Conservation (phyloP, 2,797 vertebrate species). For the Eptatretus atami region DNA sequence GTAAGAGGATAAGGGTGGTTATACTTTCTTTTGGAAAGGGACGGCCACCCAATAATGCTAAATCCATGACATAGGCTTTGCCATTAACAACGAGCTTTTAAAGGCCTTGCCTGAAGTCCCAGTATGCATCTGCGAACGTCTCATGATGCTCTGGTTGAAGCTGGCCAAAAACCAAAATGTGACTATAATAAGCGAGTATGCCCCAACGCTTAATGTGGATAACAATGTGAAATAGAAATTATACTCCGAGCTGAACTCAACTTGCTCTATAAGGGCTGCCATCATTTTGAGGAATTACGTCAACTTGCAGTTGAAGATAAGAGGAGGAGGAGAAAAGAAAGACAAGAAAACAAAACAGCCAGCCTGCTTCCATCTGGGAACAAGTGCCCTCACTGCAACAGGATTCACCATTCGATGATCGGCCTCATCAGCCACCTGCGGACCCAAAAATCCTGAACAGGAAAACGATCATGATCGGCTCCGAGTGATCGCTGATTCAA, state of each 20-base stretch:
- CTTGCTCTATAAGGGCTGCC: no score
- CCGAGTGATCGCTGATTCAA: no score
- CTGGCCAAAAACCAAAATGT: not conserved
- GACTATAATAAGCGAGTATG: not conserved
- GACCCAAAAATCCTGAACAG: no score
- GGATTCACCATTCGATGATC: no score
- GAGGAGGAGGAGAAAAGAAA: no score
- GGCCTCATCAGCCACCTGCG: no score
- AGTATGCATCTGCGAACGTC: not conserved
- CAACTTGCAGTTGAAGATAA: no score
- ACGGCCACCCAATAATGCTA: not conserved
- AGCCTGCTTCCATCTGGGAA: no score
- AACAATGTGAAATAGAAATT: not conserved
- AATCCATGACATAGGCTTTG: not conserved
- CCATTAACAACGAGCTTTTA: not conserved
- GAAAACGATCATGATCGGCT: no score
- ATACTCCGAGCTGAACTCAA: not conserved
- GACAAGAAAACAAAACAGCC: no score
- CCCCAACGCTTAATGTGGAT: not conserved
- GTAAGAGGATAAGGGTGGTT: not conserved
- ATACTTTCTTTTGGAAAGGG: slow-evolving; percentile 2
- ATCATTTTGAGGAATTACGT: no score
- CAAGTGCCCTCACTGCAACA: no score
- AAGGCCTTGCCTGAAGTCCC: not conserved
- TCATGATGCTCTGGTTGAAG: not conserved